Conservation (phyloP, 2,113 vertebrate genomes). For the Urocolius indicus region DNA sequence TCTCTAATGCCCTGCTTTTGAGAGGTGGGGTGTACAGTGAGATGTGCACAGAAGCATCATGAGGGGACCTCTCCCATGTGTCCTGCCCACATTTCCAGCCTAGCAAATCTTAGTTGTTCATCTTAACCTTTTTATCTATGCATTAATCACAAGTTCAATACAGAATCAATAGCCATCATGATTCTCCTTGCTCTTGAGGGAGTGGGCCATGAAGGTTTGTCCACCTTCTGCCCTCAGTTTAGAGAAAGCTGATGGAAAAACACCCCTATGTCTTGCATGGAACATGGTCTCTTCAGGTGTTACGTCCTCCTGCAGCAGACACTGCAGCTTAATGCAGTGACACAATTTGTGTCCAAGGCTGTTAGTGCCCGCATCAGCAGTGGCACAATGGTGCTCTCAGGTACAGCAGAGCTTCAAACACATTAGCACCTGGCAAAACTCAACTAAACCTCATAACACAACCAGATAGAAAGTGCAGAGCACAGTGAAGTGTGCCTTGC, state of each 20-base stretch:
- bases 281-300: not conserved
- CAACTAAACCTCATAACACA: not conserved
- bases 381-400: not conserved
- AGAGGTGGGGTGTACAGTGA: not conserved
- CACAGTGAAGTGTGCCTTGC: not conserved
- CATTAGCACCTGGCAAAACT: accelerated
- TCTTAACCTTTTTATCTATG: not conserved
- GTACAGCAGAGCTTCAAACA: not conserved
- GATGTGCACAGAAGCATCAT: not conserved
- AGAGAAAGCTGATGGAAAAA: not conserved
- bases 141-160: not conserved
- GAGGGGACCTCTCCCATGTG: not conserved
- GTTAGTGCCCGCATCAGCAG: not conserved
- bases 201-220: not conserved
- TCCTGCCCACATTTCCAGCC: not conserved
- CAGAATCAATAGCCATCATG: not conserved
- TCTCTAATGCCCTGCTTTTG: not conserved
- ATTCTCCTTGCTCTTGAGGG: not conserved
- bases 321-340: not conserved
- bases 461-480: not conserved
- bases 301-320: not conserved
- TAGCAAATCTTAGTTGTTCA: not conserved
- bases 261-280: not conserved
- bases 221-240: not conserved
- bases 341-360: not conserved